A percentile compares a stretch with the other conserved stretches of the same genome.
Evolutionary conservation across 2,888 invertebrate genomes (phyloP).

Genomic region (Phorcus lineatus): DNA sequence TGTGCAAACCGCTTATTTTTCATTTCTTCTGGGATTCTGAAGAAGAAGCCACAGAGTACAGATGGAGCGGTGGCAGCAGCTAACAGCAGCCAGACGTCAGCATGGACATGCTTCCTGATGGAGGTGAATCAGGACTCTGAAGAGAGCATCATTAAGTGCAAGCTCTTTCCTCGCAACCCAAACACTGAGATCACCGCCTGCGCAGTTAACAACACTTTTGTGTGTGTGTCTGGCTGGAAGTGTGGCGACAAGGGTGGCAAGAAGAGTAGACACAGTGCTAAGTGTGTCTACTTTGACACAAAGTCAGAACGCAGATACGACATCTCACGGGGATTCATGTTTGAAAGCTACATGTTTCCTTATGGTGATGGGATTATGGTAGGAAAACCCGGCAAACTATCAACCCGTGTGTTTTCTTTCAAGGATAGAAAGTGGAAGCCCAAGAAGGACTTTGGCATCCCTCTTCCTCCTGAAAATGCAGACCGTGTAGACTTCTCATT

Average conservation of each 20-base stretch:
- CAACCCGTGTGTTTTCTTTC: conserved; percentile 45
- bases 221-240: conserved; percentile 55
- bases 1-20: conserved; percentile 49
- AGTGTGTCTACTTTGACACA: conserved; percentile 48
- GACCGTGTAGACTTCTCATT: conserved; percentile 48
- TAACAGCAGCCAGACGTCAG: background rate
- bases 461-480: conserved; percentile 43
- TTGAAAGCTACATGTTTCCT: conserved; percentile 49
- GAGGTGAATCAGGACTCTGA: conserved; percentile 44
- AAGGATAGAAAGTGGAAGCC: conserved; percentile 41
- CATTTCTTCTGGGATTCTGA: conserved; percentile 42
- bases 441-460: conserved; percentile 41
- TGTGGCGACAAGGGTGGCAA: conserved; percentile 36
- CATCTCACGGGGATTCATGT: conserved; percentile 40
- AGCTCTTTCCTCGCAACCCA: conserved; percentile 45
- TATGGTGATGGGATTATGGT: conserved; percentile 48
- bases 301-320: conserved; percentile 39
- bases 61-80: background rate
- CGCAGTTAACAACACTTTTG: conserved; percentile 42
- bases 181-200: conserved; percentile 47
- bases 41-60: background rate
- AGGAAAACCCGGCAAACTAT: conserved; percentile 50
- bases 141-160: conserved; percentile 42
- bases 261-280: conserved; percentile 33
- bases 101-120: conserved; percentile 45